Evolutionary conservation across 2,888 invertebrate species (phyloP).

Genomic region (Drosophila pseudotakahashii): DNA sequence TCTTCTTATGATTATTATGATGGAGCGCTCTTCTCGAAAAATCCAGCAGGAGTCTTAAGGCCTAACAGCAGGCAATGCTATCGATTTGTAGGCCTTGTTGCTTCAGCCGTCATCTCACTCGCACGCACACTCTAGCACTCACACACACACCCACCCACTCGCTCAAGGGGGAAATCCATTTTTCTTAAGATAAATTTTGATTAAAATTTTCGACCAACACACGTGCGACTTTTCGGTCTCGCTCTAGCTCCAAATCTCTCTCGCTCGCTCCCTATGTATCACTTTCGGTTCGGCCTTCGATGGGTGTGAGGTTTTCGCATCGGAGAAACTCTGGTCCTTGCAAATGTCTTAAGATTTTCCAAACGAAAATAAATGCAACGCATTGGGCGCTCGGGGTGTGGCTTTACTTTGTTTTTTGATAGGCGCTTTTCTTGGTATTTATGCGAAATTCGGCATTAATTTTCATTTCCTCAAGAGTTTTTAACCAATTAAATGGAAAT

Average conservation of each 20-base stretch:
- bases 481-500: constrained; percentile 1
- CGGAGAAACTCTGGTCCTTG: constrained; percentile 5
- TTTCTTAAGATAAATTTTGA: constrained; percentile 77
- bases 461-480: not conserved
- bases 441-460: not conserved
- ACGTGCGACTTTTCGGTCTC: constrained; percentile 33
- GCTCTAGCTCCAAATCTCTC: constrained; percentile 19
- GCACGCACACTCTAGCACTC: constrained; percentile 19
- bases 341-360: constrained; percentile 77
- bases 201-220: constrained; percentile 68
- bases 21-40: constrained; percentile 28
- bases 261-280: constrained; percentile 16
- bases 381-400: constrained; percentile 18
- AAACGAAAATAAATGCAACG: constrained; percentile 32
- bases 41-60: constrained; percentile 53
- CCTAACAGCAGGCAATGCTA: constrained; percentile 62
- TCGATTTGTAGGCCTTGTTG: constrained; percentile 59
- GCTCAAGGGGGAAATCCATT: constrained; percentile 48
- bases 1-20: constrained; percentile 72
- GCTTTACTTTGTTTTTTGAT: constrained; percentile 53
- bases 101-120: constrained; percentile 60
- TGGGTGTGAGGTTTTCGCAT: constrained; percentile 17
- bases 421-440: constrained; percentile 13
- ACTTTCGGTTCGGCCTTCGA: constrained; percentile 7
- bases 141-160: not conserved